Base-by-base conservation (phyloP, 2,888 invertebrate genomes). In the Noctua pronuba region DNA sequence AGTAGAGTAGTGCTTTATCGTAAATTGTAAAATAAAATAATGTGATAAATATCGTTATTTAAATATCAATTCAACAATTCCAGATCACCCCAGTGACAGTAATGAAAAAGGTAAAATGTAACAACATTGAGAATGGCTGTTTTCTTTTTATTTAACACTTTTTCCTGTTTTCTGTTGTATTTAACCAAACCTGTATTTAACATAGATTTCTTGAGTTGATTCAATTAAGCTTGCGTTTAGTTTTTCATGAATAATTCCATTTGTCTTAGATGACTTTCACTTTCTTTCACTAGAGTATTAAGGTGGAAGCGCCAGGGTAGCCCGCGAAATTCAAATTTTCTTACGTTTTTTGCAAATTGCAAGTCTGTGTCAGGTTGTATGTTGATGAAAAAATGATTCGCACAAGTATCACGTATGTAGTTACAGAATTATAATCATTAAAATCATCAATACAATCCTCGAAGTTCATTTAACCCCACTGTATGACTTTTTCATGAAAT, bases 41-140 rank as follows among this genome's bases (percentile, higher is more conserved):
- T 64, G n/a, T 62, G 21, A 10, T 16, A 67, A 8, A 46, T 52
- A 35, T 24, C 16, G 13, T 41, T 74, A 78, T 79, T 82, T 76
- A 72, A 67, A 85, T 69, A n/a, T 35, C 11, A 77, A 86, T 85
- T 85, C 31, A 79, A 85, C 80, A 81, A 93, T 96, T 96, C 84
- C 96, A 96, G 96, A 93, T 95, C 91, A 95, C 76, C 92, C 94
- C 73, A 94, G 92, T 87, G 96, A 96, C 92, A 92, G 86, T 90
- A 95, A 95, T 87, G 93, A 92, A 85, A 94, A 95, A 96, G 96
- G 96, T 96, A 96, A 96, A 86, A 83, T 79, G 83, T 80, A 77
- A 79, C 66, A 24, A n/a, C 79, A 85, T 83, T 80, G 86, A 84
- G 86, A 88, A 90, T 88, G 91, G 87, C 87, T 88, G 84, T 85